Percentiles rank a stretch among this genome's conserved stretches.
Evolutionary conservation across 2,113 vertebrate species (phyloP).

Genomic region (Sphyrna mokarran): DNA sequence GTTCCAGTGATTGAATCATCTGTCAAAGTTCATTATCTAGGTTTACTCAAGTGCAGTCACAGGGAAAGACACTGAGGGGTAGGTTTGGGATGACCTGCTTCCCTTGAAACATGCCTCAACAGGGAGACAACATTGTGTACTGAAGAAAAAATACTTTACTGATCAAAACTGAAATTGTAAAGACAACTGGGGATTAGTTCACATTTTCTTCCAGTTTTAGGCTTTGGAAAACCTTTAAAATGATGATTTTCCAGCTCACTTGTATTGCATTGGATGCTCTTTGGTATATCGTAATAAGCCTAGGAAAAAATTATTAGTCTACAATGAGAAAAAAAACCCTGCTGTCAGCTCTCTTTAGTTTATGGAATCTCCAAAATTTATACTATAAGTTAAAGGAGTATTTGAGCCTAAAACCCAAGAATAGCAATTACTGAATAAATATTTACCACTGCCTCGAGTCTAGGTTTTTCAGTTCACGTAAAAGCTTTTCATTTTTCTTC

Average conservation of each 20-base stretch:
- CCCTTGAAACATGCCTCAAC: neutral
- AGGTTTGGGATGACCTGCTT: neutral
- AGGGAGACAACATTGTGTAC: neutral
- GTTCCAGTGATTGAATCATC: too few species aligned
- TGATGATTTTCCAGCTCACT: neutral
- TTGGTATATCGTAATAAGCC: neutral
- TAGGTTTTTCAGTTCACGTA: constrained; percentile 93
- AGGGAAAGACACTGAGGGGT: too few species aligned
- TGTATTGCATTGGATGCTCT: neutral
- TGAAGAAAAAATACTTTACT: neutral
- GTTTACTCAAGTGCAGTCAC: too few species aligned
- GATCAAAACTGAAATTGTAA: neutral
- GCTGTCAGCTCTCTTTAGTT: neutral
- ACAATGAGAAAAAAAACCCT: neutral
- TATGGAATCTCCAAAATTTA: neutral
- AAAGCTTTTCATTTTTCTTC: constrained; percentile 95
- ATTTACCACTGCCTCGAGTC: constrained; percentile 94
- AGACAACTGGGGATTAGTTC: neutral
- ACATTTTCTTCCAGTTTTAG: neutral
- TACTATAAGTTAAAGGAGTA: neutral
- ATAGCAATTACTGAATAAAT: neutral
- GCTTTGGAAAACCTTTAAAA: neutral
- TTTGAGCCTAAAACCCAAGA: neutral
- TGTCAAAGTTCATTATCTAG: too few species aligned
- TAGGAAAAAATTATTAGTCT: neutral